Percentiles rank a stretch among this genome's conserved stretches.
Conservation (phyloP, 1,140 invertebrate species). For the Neelides sp. region DNA sequence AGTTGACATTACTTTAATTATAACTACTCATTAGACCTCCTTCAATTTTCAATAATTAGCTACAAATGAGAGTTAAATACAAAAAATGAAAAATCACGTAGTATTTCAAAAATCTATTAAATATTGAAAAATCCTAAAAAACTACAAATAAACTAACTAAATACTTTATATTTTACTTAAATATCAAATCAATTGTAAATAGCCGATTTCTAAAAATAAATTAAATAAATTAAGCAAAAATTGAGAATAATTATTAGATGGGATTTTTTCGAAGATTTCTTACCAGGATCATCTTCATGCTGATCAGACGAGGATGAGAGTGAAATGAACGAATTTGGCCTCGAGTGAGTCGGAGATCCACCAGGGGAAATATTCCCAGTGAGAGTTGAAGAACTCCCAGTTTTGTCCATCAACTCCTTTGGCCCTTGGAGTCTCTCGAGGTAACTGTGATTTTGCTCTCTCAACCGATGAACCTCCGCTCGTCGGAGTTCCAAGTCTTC, state of each 20-base stretch:
- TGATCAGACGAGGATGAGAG: constrained; percentile 25
- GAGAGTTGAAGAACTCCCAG: constrained; percentile 1
- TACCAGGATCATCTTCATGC: constrained; percentile 27
- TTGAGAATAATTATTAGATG: constrained; percentile 1
- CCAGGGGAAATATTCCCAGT: constrained; percentile 14
- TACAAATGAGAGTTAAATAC: too few relatives aligned
- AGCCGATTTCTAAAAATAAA: not conserved
- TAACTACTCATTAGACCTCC: too few relatives aligned
- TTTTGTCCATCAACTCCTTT: not conserved
- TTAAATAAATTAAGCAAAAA: not conserved
- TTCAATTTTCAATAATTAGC: too few relatives aligned
- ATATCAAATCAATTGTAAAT: not conserved
- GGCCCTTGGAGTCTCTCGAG: constrained; percentile 23
- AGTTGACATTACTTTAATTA: too few relatives aligned
- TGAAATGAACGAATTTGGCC: constrained; percentile 26
- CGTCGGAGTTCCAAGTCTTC: constrained; percentile 25
- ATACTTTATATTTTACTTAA: not conserved
- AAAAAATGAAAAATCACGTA: too few relatives aligned
- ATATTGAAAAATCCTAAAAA: not conserved
- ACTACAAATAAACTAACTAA: too few relatives aligned
- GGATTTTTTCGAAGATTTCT: too few relatives aligned
- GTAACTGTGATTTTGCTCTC: constrained; percentile 32
- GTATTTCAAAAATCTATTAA: not conserved
- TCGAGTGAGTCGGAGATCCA: constrained; percentile 21
- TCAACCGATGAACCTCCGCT: constrained; percentile 23